Evolutionary conservation across 2,888 invertebrate species (phyloP).

Genomic region (Hyles lineata): DNA sequence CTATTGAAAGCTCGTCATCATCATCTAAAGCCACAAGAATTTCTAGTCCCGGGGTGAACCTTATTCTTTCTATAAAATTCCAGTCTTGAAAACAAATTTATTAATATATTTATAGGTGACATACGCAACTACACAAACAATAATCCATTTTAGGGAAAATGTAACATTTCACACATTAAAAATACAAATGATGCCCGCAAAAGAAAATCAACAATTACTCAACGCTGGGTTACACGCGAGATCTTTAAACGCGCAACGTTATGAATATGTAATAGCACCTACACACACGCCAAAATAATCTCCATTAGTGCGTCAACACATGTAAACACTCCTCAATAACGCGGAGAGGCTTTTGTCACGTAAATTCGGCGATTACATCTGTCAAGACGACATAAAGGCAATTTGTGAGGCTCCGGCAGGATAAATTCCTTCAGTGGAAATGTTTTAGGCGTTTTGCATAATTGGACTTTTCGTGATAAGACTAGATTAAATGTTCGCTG

Average conservation of each 20-base stretch:
- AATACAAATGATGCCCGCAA: not conserved
- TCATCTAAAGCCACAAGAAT: no score
- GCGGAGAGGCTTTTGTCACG: conserved; percentile 57
- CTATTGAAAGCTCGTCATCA: no score
- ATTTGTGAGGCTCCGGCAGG: conserved; percentile 53
- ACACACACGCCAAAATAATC: conserved; percentile 38
- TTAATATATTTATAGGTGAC: no score
- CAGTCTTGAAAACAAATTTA: no score
- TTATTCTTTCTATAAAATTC: no score
- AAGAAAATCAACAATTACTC: not conserved
- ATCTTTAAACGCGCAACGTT: not conserved
- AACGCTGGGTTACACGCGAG: not conserved
- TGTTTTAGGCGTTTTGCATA: conserved; percentile 30
- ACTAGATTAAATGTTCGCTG: conserved; percentile 23
- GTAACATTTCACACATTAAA: not conserved
- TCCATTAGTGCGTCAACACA: conserved; percentile 37
- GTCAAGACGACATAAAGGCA: conserved; percentile 64
- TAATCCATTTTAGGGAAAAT: no score
- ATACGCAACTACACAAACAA: no score
- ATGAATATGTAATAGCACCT: conserved; percentile 27
- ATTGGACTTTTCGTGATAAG: conserved; percentile 26
- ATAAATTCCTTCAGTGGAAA: conserved; percentile 45
- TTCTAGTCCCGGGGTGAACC: no score
- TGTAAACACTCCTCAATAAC: conserved; percentile 57
- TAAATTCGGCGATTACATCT: conserved; percentile 70